Conservation (phyloP, 2,797 vertebrate genomes). For the Thunnus albacares region DNA sequence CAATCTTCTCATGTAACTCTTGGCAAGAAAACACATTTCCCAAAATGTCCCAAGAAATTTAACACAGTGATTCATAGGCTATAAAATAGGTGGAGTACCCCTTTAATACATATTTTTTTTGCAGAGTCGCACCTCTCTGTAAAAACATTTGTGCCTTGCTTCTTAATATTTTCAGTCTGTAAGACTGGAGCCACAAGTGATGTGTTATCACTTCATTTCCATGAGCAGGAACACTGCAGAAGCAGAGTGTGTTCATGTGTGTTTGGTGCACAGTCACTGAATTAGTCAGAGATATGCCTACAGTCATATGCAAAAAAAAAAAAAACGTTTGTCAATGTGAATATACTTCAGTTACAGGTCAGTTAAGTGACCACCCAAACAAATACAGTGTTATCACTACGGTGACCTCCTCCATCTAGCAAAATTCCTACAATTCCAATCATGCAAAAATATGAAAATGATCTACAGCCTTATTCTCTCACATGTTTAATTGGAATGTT, state of each 20-base stretch:
- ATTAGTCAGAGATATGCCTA: constrained; percentile 6
- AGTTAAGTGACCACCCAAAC: constrained; percentile 24
- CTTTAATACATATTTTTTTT: neutral
- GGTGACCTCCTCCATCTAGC: constrained; percentile 58
- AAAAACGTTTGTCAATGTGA: neutral
- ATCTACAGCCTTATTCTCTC: constrained; percentile 48
- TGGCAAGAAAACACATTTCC: too few species aligned
- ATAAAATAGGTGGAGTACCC: too few species aligned
- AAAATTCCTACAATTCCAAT: constrained; percentile 37
- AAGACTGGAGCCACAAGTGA: constrained; percentile 11
- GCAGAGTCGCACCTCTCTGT: neutral
- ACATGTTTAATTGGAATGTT: constrained; percentile 76
- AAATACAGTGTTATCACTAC: constrained; percentile 36
- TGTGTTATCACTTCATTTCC: constrained; percentile 2
- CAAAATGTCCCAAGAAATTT: too few species aligned
- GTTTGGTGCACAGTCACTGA: neutral
- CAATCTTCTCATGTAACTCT: too few species aligned
- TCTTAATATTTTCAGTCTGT: neutral
- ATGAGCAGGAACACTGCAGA: neutral
- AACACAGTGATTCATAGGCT: too few species aligned
- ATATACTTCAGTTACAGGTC: constrained; percentile 9
- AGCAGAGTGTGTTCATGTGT: neutral
- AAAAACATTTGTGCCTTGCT: neutral
- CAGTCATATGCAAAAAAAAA: constrained; percentile 14
- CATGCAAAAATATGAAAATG: constrained; percentile 56